A percentile compares a stretch with the other conserved stretches of the same genome.
Conservation (phyloP, 2,797 vertebrate genomes). For the Karalla daura region DNA sequence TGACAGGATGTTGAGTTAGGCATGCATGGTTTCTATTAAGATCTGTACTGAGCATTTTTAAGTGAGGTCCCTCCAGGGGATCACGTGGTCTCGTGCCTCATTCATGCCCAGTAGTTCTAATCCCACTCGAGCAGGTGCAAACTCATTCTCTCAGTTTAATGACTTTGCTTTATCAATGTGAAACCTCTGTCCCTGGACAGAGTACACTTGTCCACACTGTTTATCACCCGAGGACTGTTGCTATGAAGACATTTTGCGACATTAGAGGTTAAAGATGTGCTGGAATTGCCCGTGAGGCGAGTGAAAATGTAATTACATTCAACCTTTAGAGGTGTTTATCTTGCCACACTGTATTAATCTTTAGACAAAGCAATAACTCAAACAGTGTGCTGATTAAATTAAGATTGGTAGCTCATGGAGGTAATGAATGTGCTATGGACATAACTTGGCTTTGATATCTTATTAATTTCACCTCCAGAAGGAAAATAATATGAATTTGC, state of each 20-base stretch:
- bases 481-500: too few species aligned
- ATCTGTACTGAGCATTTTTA: too few species aligned
- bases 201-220: not conserved
- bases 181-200: not conserved
- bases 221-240: not conserved
- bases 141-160: not conserved
- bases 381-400: constrained; percentile 25
- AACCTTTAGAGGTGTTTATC: constrained; percentile 20
- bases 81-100: not conserved
- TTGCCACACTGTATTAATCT: not conserved
- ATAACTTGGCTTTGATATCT: not conserved
- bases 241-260: not conserved
- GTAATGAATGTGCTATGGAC: not conserved
- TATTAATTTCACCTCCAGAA: not conserved
- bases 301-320: constrained; percentile 25
- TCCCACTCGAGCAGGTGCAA: not conserved
- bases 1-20: too few species aligned
- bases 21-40: too few species aligned
- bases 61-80: too few species aligned
- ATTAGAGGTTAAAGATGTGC: constrained; percentile 8
- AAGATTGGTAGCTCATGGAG: not conserved
- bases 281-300: constrained; percentile 8
- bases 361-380: constrained; percentile 11
- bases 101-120: not conserved
- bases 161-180: not conserved